Evolutionary conservation across 1,140 invertebrate species (phyloP).

Genomic region (Zaprionus inermis): DNA sequence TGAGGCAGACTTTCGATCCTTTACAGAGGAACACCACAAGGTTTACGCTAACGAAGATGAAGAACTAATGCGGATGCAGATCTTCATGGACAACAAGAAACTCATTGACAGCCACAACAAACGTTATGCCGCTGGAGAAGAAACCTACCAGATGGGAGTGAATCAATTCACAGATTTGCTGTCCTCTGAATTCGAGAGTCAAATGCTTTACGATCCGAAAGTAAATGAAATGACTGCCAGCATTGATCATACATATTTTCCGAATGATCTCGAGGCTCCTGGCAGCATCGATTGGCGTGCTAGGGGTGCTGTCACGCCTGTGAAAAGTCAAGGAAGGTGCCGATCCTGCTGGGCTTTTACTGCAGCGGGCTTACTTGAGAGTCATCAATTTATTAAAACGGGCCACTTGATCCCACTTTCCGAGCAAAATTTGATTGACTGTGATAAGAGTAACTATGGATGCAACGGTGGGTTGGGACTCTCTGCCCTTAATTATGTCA

Average conservation of each 20-base stretch:
- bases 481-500: slow-evolving; percentile 91
- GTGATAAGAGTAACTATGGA: slow-evolving; percentile 90
- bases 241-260: background rate
- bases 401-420: slow-evolving; percentile 90
- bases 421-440: slow-evolving; percentile 96
- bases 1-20: background rate
- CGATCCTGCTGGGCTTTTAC: slow-evolving; percentile 97
- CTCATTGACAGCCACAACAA: slow-evolving; percentile 93
- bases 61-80: slow-evolving; percentile 88
- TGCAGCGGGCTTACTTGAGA: slow-evolving; percentile 93
- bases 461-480: slow-evolving; percentile 93
- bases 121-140: slow-evolving; percentile 87
- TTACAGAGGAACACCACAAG: background rate
- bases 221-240: background rate
- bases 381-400: slow-evolving; percentile 85
- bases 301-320: slow-evolving; percentile 92
- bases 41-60: slow-evolving; percentile 6
- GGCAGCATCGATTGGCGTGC: slow-evolving; percentile 15
- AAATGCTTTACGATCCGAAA: slow-evolving; percentile 5
- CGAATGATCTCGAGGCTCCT: background rate
- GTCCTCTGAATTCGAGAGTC: slow-evolving; percentile 89
- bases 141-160: slow-evolving; percentile 87
- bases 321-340: slow-evolving; percentile 95
- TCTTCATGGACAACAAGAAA: slow-evolving; percentile 92
- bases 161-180: slow-evolving; percentile 94